phyloP scores from a whole-genome alignment of 2,888 invertebrate genomes.

The Drosophila vallismaia region DNA sequence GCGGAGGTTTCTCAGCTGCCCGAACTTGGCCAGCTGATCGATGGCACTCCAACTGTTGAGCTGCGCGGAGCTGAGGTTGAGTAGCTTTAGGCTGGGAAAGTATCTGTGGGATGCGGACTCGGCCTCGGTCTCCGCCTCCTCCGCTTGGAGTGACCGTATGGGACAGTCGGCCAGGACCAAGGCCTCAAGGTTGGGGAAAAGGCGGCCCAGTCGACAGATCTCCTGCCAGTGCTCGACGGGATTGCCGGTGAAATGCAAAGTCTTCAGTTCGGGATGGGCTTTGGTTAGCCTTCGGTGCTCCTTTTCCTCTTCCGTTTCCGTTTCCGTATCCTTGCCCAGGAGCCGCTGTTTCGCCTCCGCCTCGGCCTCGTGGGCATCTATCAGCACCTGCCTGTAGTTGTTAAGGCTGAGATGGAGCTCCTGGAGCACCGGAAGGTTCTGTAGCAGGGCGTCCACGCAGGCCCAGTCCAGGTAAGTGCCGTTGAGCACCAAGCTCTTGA shows the following conservation, averaged over 20 bases:
- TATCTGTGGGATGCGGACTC: conserved; percentile 80
- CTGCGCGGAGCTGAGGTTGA: conserved; percentile 93
- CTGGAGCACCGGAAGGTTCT: conserved; percentile 91
- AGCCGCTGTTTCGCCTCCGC: conserved; percentile 47
- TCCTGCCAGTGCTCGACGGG: conserved; percentile 93
- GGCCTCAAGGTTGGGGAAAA: conserved; percentile 93
- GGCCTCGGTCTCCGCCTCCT: conserved; percentile 14
- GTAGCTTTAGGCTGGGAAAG: conserved; percentile 86
- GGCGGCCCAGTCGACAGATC: conserved; percentile 91
- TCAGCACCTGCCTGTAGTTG: conserved; percentile 91
- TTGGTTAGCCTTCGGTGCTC: conserved; percentile 61
- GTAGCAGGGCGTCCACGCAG: conserved; percentile 90
- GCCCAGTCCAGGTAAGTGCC: conserved; percentile 94
- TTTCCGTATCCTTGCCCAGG: conserved; percentile 22
- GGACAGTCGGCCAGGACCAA: conserved; percentile 94
- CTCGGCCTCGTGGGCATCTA: conserved; percentile 84
- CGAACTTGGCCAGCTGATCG: conserved; percentile 93
- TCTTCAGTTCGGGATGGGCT: conserved; percentile 89
- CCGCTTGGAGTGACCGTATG: conserved; percentile 85
- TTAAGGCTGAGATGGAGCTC: conserved; percentile 97
- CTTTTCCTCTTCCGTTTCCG: conserved; percentile 31
- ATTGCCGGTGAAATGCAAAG: conserved; percentile 94
- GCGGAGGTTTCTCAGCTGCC: conserved; percentile 91
- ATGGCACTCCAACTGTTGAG: conserved; percentile 95
- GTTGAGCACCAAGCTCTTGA: conserved; percentile 93